phyloP scores from a whole-genome alignment of 1,140 invertebrate species.

The Batillaria attramentaria region DNA sequence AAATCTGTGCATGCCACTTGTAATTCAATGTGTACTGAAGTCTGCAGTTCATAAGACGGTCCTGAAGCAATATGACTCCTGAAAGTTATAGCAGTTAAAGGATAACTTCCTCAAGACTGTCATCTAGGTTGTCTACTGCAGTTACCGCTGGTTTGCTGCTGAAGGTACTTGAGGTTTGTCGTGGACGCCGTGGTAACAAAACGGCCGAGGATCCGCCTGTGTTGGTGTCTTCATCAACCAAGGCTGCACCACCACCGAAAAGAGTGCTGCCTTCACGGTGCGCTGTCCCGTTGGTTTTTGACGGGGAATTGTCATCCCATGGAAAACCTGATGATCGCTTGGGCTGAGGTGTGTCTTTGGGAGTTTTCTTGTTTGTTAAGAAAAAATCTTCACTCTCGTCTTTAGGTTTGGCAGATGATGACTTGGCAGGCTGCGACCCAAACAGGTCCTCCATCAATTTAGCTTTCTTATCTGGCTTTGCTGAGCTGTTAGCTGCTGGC shows the following conservation, averaged over 20 bases:
- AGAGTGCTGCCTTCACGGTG: constrained; percentile 44
- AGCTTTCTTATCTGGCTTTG: constrained; percentile 44
- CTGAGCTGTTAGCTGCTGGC: background rate
- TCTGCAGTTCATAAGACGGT: too few relatives aligned
- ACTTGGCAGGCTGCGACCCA: constrained; percentile 41
- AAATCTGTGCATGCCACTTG: too few relatives aligned
- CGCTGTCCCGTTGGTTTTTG: constrained; percentile 23
- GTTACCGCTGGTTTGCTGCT: constrained; percentile 49
- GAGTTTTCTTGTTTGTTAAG: constrained; percentile 16
- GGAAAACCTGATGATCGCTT: constrained; percentile 44
- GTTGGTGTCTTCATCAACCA: constrained; percentile 47
- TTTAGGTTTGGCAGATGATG: constrained; percentile 30
- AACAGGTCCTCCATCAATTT: constrained; percentile 58
- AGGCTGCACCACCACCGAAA: constrained; percentile 51
- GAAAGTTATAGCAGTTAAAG: too few relatives aligned
- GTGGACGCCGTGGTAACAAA: constrained; percentile 41
- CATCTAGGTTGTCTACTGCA: constrained; percentile 56
- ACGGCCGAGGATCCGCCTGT: background rate
- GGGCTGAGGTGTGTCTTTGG: constrained; percentile 34
- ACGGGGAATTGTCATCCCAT: constrained; percentile 46
- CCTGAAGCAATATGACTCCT: too few relatives aligned
- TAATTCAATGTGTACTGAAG: too few relatives aligned
- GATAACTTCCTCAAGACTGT: constrained; percentile 64
- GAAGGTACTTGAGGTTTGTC: constrained; percentile 48
- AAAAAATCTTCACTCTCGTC: constrained; percentile 51